Evolutionary conservation across 53 echinoderm and acorn worm species (phyloP), one percentile per base, ranked within the genome.

Genomic region (Hippasteria phrygiana): DNA sequence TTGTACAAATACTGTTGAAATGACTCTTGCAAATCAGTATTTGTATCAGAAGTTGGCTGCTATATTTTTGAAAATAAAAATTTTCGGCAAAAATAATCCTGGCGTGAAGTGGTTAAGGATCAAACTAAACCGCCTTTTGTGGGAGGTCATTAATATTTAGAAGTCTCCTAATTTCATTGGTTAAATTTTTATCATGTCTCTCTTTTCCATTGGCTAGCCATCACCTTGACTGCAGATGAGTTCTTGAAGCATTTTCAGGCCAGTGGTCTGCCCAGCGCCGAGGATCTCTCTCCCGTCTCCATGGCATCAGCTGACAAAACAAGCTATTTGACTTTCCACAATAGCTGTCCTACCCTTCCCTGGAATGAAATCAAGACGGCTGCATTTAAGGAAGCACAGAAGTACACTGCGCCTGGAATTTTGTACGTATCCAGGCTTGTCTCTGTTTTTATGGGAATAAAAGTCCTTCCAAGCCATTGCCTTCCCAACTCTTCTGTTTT

Each of bases 181-280:
- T 41, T n/a, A 18, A 41, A 2, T 1, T 38, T 76, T 43, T 27
- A 24, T 5, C 27, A 74, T 31, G 2, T 67, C 27, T 26, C 17
- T 46, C 46, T 18, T 70, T 40, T 46, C 10, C 28, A 24, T 73
- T 43, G 41, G 13, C 28, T 45, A 95, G 95, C 91, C 37, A 93
- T 95, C 74, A 89, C 84, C 33, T 74, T 95, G 24, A 91, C 89
- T 41, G 95, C 93, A 35, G 91, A 93, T 26, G 95, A 95, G 78
- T 95, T 95, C 73, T 75, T 93, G 65, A 93, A 90, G 22, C 93
- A 93, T 51, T 95, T 95, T 72, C 78, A 79, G 41, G 78, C 91
- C 36, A 89, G 88, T 66, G 95, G 95, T 45, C 85, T 89, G 79
- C 83, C 95, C 1, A 86, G 51, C 17, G 59, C 87, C 2, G 69